Base-by-base conservation (phyloP, 2,888 invertebrate species). In the Thereva unica region DNA sequence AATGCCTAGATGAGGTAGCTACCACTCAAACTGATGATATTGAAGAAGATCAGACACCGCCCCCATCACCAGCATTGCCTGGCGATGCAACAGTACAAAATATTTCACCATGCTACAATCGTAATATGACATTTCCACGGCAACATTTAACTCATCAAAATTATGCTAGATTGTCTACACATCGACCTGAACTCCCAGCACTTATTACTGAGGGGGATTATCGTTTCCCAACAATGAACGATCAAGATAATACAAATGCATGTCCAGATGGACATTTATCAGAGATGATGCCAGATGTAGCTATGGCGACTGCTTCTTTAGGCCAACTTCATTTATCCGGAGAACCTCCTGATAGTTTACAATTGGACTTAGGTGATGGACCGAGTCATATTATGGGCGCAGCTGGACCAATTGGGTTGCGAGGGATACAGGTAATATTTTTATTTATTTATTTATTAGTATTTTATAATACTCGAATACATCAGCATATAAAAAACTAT, bases 221-320 rank as follows among this genome's bases (percentile, higher is more conserved):
- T 72, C 75, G 80, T 12, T 78, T 78, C 69, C 76, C 78, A 0
- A 76, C 75, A 61, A 71, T 74, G 5, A 68, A 77, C 49, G 66
- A 59, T 10, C 66, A 70, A 34, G 76, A 75, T 4, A 71, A 75
- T 41, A 75, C 75, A 4, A 84, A 83, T 76, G 85, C 85, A 45
- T 86, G 86, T 74, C 86, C 85, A 80, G 84, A 89, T 77, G 87
- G 92, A 74, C 89, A 89, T 74, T 82, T 91, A 69, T 87, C 90
- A 34, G 92, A 92, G 70, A 89, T 90, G 75, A 93, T 95, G 88
- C 95, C 95, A 0, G 95, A 95, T 82, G 93, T 95, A 74, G 94
- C 94, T 10, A 93, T 94, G 93, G 94, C 94, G 75, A 93, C 89
- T 66, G 89, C 87, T 71, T 90, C 86, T 71, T 85, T 85, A 76